Base-by-base conservation (phyloP, 2,888 invertebrate genomes). In the Anarsia innoxiella region DNA sequence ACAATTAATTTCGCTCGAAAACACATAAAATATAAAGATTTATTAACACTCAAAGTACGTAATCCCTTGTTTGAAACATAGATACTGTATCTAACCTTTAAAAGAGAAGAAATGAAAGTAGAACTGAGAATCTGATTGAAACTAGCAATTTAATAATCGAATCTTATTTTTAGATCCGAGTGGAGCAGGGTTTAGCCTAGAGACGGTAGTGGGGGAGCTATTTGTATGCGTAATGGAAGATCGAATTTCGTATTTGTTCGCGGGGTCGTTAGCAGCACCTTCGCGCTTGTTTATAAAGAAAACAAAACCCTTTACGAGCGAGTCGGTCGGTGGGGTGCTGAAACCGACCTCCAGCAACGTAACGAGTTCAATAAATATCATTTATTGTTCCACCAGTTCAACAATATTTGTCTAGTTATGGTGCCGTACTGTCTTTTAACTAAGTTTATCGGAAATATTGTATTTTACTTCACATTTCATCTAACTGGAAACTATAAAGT, bases 241-340 rank as follows among this genome's bases (percentile, higher is more conserved):
- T 83, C 80, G 77, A 83, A 82, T 84, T 83, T 83, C 80, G 79
- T 84, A 79, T 84, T 84, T 84, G 80, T 82, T 79, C 76, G 68
- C 67, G 66, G 79, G 78, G 78, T 83, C 78, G 79, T 82, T 84
- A 83, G 66, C 80, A 69, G 73, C 80, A 79, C 82, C 82, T 83
- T 74, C 73, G 63, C 68, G 70, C 63, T 76, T 82, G 77, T 80
- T 79, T 80, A 73, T 78, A 80, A 82, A 80, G 80, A 82, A 83
- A 83, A 82, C 77, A 82, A 74, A 79, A 75, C 77, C 80, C 76
- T 77, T 75, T 66, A 59, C 34, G 51, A 45, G 49, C 52, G 48
- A 51, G 48, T 56, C 41, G 50, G 48, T 44, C 42, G 50, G 44
- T 14, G 48, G 45, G 44, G 46, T 52, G 48, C 57, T 23, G 68